Evolutionary conservation across 2,888 invertebrate genomes (phyloP).

Genomic region (Chesias legatella): DNA sequence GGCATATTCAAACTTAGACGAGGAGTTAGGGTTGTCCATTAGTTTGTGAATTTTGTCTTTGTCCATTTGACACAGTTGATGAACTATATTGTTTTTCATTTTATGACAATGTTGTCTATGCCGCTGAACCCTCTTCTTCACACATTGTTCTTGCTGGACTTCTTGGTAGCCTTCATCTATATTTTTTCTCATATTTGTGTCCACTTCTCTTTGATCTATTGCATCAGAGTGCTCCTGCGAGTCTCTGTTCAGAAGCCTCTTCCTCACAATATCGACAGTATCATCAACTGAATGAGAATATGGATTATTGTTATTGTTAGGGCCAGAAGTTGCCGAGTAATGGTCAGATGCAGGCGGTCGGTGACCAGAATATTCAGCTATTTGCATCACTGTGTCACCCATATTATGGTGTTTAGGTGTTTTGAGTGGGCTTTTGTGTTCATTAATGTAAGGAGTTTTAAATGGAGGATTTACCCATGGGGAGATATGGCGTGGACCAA

Average conservation of each 20-base stretch:
- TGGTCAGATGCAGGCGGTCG: conserved; percentile 72
- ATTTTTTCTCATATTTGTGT: conserved; percentile 32
- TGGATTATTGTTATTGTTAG: conserved; percentile 57
- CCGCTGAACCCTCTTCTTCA: conserved; percentile 47
- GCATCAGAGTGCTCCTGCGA: conserved; percentile 38
- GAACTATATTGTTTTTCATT: conserved; percentile 73
- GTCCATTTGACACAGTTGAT: conserved; percentile 75
- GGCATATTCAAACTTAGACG: conserved; percentile 75
- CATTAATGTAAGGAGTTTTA: conserved; percentile 38
- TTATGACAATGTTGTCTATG: conserved; percentile 60
- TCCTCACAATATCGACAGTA: conserved; percentile 68
- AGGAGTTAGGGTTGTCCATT: conserved; percentile 73
- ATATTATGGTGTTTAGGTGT: conserved; percentile 36
- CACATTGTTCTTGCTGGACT: conserved; percentile 44
- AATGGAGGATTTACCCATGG: conserved; percentile 43
- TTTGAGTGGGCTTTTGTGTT: conserved; percentile 42
- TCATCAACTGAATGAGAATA: conserved; percentile 69
- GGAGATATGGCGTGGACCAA: conserved; percentile 28
- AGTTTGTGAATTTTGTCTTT: conserved; percentile 72
- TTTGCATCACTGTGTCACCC: conserved; percentile 36
- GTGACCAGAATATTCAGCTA: conserved; percentile 56
- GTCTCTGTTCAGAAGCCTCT: conserved; percentile 58
- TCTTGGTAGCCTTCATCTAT: conserved; percentile 25
- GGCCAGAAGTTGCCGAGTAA: conserved; percentile 54
- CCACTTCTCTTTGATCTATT: conserved; percentile 31